phyloP scores from a whole-genome alignment of 1,140 invertebrate genomes.

The Saccostrea echinata region DNA sequence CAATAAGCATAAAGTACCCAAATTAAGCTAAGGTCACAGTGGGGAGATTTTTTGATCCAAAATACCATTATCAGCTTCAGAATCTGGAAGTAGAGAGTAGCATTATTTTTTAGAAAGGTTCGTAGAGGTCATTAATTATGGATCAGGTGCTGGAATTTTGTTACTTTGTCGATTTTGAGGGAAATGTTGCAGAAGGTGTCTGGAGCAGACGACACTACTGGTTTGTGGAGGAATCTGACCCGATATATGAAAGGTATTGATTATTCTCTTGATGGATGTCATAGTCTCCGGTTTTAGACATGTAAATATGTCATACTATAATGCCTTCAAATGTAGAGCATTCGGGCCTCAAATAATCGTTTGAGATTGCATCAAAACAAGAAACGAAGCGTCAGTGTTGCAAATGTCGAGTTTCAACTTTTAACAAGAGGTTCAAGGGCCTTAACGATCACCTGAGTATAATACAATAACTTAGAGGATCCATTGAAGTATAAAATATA shows the following conservation, averaged over 20 bases:
- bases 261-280: conserved; percentile 10
- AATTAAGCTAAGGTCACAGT: neutral
- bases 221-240: conserved; percentile 2
- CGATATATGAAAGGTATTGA: neutral
- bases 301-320: neutral
- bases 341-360: no score
- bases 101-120: neutral
- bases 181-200: neutral
- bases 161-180: conserved; percentile 30
- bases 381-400: no score
- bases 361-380: no score
- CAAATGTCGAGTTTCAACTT: no score
- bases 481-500: no score
- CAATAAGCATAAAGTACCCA: neutral
- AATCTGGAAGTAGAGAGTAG: neutral
- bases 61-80: neutral
- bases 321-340: neutral
- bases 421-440: no score
- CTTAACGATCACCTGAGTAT: no score
- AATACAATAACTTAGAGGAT: no score
- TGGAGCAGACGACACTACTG: conserved; percentile 5
- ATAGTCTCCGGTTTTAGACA: neutral
- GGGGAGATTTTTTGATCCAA: neutral
- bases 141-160: neutral
- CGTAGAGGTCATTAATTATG: conserved; percentile 23